phyloP scores from a whole-genome alignment of 1,140 invertebrate genomes.

The Aphaenogaster rudis region DNA sequence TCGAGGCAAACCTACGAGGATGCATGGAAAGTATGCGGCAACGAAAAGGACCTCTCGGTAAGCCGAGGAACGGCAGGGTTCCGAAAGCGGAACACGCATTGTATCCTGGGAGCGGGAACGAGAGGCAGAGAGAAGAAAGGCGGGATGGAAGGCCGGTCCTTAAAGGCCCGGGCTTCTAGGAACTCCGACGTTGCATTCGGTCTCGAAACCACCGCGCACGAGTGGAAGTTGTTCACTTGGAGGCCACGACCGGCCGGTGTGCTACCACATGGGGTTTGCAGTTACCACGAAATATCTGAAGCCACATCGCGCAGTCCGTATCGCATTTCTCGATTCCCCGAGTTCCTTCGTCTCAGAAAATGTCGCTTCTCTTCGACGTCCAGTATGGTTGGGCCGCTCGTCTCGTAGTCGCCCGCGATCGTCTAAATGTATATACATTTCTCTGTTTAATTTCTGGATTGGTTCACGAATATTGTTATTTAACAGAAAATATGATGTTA shows the following conservation, averaged over 20 bases:
- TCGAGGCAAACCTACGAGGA: neutral
- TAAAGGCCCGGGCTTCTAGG: conserved; percentile 73
- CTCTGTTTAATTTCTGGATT: neutral
- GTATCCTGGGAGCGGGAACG: conserved; percentile 60
- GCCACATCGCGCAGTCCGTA: conserved; percentile 43
- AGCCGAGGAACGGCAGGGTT: conserved; percentile 36
- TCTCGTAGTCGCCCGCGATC: neutral
- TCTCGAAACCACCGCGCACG: conserved; percentile 64
- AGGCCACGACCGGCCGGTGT: conserved; percentile 47
- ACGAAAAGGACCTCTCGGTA: conserved; percentile 64
- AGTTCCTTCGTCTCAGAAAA: conserved; percentile 53
- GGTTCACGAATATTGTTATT: neutral
- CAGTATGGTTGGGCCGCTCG: neutral
- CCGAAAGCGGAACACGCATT: conserved; percentile 75
- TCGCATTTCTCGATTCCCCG: conserved; percentile 56
- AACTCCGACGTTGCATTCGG: conserved; percentile 73
- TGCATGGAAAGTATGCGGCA: conserved; percentile 68
- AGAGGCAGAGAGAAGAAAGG: conserved; percentile 1
- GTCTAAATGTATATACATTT: neutral
- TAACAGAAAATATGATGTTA: neutral
- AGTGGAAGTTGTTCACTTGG: conserved; percentile 53
- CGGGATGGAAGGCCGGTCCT: conserved; percentile 27
- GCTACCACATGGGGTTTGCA: conserved; percentile 71
- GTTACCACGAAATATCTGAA: conserved; percentile 62
- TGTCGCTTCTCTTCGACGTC: conserved; percentile 6